Base-by-base conservation (phyloP, 2,888 invertebrate genomes). In the Heliconius cydno region DNA sequence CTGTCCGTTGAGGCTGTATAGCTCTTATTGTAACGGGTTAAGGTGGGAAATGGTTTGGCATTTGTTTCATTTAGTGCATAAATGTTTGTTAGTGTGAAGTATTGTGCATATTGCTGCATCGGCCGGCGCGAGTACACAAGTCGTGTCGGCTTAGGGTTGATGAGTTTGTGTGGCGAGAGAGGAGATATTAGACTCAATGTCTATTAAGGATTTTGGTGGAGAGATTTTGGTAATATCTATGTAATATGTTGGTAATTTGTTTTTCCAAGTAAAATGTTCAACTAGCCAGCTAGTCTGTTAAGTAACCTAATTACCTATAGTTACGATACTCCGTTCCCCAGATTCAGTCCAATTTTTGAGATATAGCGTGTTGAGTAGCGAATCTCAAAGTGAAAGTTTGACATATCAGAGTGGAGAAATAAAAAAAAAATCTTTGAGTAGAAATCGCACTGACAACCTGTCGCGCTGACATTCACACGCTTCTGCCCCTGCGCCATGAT, bases 41-140 rank as follows among this genome's bases (percentile, higher is more conserved):
- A 68, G 74, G 25, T 78, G 57, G 41, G 74, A 22, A 75, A 67
- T 80, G 25, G 77, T 63, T 5, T 60, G n/a, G 2, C 7, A 28
- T 57, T 60, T 41, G 71, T 63, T 77, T 63, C 71, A 15, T 57
- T 46, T 25, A 52, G 67, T 76, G 52, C 76, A 65, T 71, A 70
- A 70, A 79, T 77, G 80, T 82, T 82, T 81, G 84, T 73, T 78
- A 72, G 72, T 81, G 82, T 82, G 67, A 67, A 84, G 85, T 85
- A 87, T 88, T 87, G 87, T 86, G 87, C 86, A 88, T 89, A 88
- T 89, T 88, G 86, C 83, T 80, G 85, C 83, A 83, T 84, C 83
- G 85, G 86, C 80, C 87, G 86, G 88, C 86, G 80, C 80, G 86
- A 85, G 65, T 74, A 65, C 73, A 79, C 77, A 68, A 78, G 72